These are phyloP conservation scores for Telenomus remus DNA, from an alignment of 1,140 invertebrate genomes.

Conservation along the genomic window DNA sequence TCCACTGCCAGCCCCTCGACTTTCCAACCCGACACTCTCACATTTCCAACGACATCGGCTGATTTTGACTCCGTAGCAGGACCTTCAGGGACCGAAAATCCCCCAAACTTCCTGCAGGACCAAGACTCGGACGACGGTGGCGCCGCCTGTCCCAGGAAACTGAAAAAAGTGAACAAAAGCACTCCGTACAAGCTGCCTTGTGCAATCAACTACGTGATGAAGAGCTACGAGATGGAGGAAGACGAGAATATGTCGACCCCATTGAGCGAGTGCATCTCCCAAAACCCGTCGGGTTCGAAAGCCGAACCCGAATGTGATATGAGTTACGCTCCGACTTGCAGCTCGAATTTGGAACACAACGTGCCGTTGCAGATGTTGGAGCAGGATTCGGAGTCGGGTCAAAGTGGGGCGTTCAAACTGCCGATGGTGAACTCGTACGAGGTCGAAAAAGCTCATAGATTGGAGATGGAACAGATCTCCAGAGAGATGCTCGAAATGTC, in stretches of 20 bases:
- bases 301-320: constrained; percentile 23
- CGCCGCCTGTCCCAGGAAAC: constrained; percentile 2
- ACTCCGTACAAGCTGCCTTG: constrained; percentile 70
- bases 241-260: constrained; percentile 17
- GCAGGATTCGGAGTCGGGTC: constrained; percentile 9
- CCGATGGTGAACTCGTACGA: constrained; percentile 67
- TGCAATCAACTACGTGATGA: constrained; percentile 65
- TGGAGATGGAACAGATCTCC: constrained; percentile 66
- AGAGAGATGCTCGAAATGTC: constrained; percentile 60
- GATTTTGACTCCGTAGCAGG: neutral
- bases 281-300: constrained; percentile 11
- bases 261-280: constrained; percentile 15
- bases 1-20: constrained; percentile 25
- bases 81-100: neutral
- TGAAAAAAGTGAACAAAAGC: constrained; percentile 51
- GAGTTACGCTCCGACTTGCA: constrained; percentile 36
- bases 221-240: constrained; percentile 35
- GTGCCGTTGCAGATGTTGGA: constrained; percentile 41
- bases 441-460: constrained; percentile 62
- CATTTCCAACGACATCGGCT: constrained; percentile 9
- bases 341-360: constrained; percentile 43
- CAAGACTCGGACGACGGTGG: neutral
- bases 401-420: constrained; percentile 52
- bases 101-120: neutral
- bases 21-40: constrained; percentile 24